Evolutionary conservation across 2,113 vertebrate genomes (phyloP).

Genomic region (Anseranas semipalmata): DNA sequence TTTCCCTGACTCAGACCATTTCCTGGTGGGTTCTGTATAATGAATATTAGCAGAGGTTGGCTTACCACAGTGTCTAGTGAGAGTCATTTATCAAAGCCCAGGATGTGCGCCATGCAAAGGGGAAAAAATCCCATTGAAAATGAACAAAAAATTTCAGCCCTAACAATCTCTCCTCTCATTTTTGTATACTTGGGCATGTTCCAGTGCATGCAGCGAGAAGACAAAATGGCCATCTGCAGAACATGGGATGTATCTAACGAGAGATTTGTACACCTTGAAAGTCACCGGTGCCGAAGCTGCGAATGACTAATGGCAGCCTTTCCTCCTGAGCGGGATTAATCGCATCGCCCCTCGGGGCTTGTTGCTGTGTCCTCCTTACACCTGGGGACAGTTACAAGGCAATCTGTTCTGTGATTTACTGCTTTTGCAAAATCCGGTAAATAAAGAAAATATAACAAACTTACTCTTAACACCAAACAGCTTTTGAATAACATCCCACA

Average conservation of each 20-base stretch:
- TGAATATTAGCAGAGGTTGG: constrained; percentile 68
- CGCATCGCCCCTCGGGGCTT: neutral
- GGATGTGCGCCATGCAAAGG: constrained; percentile 38
- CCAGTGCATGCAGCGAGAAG: constrained; percentile 30
- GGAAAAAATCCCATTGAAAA: constrained; percentile 8
- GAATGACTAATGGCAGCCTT: neutral
- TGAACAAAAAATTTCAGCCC: constrained; percentile 60
- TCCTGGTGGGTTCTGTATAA: constrained; percentile 66
- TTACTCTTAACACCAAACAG: neutral
- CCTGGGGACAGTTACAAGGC: neutral
- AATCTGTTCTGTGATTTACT: neutral
- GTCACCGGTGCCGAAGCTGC: constrained; percentile 18
- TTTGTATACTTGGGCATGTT: constrained; percentile 55
- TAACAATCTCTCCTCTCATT: constrained; percentile 48
- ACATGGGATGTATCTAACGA: constrained; percentile 28
- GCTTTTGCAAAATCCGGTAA: neutral
- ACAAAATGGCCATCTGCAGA: constrained; percentile 48
- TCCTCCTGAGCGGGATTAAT: constrained; percentile 20
- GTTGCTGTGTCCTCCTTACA: neutral
- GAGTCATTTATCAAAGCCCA: constrained; percentile 66
- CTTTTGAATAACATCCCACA: neutral
- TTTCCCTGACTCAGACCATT: constrained; percentile 58
- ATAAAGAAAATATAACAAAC: neutral
- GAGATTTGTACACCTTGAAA: constrained; percentile 37
- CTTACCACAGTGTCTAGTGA: constrained; percentile 63